Base-by-base conservation (phyloP, 1,140 invertebrate genomes). In the Atta cephalotes region DNA sequence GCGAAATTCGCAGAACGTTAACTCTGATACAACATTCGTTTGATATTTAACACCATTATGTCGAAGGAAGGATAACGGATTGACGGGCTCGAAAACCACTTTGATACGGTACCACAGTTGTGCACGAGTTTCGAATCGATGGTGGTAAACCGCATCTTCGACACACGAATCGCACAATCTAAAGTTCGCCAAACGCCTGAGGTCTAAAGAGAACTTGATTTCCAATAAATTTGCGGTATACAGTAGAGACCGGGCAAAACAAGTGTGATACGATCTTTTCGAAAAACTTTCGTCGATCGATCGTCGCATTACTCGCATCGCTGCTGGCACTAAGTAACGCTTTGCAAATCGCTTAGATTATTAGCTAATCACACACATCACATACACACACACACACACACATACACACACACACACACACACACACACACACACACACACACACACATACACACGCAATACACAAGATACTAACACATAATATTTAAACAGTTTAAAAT, bases 121-220 rank as follows among this genome's bases (percentile, higher is more conserved):
- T 31, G 58, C 71, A 63, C 71, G 81, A 87, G 77, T 88, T 88
- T 39, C 62, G 31, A 87, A 88, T 82, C 77, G 45, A 31, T 21
- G 28, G 58, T 56, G 79, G 78, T 45, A 58, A 88, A 85, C 88
- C 68, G 66, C 80, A 74, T 89, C 87, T 85, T 85, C 78, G 72
- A 72, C 53, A 31, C 71, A 78, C 79, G 72, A 85, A 89, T 79
- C 84, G 39, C 51, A 51, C 51, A 76, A 77, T 60, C 49, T 7
- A 80, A 89, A 89, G 88, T 86, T 88, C 16, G 21, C 10, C 31
- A 58, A 86, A 74, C 45, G 88, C 74, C 60, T 65, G 51, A 68
- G 51, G 88, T 78, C 58, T 65, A 78, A 56, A 58, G 18, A 58
- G n/a, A 89, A 89, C 72, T 77, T 77, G 88, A 89, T 82, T 89